Percentiles rank a stretch among this genome's conserved stretches.
These are phyloP conservation scores for Sarcoramphus papa DNA, from an alignment of 2,797 vertebrate species.

Conservation along the genomic window DNA sequence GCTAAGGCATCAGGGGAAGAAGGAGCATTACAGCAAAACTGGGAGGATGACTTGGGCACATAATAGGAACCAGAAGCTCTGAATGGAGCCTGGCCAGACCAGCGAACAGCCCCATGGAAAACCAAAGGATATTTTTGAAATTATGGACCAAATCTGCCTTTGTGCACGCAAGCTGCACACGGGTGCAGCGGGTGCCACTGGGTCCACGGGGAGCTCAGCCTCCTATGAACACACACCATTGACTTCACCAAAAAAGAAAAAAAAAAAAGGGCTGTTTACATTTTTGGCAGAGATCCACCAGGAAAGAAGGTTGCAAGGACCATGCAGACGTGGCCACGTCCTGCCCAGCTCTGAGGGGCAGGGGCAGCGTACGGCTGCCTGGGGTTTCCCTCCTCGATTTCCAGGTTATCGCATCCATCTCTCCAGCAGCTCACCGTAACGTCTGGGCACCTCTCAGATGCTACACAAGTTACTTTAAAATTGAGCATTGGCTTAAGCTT, in stretches of 20 bases:
- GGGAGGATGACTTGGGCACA: background rate
- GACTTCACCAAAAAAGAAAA: background rate
- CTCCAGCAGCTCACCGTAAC: rapidly evolving
- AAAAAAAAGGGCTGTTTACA: rapidly evolving
- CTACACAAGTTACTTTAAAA: background rate
- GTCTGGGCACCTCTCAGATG: background rate
- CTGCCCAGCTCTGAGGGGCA: background rate
- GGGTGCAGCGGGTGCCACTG: rapidly evolving
- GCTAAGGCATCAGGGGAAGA: background rate
- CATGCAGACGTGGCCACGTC: rapidly evolving
- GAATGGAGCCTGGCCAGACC: background rate
- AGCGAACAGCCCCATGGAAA: background rate
- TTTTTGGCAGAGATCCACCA: background rate
- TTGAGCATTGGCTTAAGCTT: rapidly evolving
- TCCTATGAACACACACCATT: rapidly evolving
- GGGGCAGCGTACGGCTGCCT: background rate
- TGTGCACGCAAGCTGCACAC: rapidly evolving
- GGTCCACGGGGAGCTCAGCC: background rate
- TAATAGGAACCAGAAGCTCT: conserved; percentile 33
- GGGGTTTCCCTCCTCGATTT: background rate
- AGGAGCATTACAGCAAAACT: background rate
- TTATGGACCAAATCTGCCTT: background rate
- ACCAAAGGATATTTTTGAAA: background rate
- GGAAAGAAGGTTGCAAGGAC: background rate
- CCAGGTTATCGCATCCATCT: background rate